Evolutionary conservation across 2,797 vertebrate species (phyloP).

Genomic region (Margarornis squamiger): DNA sequence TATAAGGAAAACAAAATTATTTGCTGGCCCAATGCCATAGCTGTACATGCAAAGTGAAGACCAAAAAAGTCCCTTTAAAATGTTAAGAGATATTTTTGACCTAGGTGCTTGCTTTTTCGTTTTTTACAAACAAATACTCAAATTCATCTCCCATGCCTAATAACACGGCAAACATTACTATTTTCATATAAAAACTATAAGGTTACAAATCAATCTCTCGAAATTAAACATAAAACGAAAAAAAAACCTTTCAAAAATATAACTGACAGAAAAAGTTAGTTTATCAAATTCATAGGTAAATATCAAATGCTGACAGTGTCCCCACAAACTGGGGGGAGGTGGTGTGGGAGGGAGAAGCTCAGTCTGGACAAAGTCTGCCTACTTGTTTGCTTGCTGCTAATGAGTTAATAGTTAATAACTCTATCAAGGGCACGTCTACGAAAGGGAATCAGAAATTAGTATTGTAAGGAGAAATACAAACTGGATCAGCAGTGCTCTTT

Average conservation of each 20-base stretch:
- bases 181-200: not conserved
- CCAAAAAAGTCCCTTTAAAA: constrained; percentile 6
- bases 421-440: constrained; percentile 24
- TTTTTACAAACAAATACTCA: not conserved
- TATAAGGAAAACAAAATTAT: constrained; percentile 33
- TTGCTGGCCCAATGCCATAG: not conserved
- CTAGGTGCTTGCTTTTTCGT: not conserved
- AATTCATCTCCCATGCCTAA: not conserved
- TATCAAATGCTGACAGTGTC: not conserved
- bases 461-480: not conserved
- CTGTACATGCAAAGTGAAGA: not conserved
- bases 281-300: not conserved
- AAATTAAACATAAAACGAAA: not conserved
- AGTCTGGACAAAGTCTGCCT: constrained; percentile 53
- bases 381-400: constrained; percentile 48
- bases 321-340: not conserved
- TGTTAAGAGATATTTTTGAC: not conserved
- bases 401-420: constrained; percentile 60
- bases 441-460: not conserved
- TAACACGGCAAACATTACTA: not conserved
- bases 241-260: not conserved
- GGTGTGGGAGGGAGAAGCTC: not conserved
- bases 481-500: not conserved
- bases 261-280: not conserved
- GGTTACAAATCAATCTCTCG: not conserved